These are phyloP conservation scores for Nesidiocoris tenuis DNA, from an alignment of 2,888 invertebrate genomes.

Conservation along the genomic window DNA sequence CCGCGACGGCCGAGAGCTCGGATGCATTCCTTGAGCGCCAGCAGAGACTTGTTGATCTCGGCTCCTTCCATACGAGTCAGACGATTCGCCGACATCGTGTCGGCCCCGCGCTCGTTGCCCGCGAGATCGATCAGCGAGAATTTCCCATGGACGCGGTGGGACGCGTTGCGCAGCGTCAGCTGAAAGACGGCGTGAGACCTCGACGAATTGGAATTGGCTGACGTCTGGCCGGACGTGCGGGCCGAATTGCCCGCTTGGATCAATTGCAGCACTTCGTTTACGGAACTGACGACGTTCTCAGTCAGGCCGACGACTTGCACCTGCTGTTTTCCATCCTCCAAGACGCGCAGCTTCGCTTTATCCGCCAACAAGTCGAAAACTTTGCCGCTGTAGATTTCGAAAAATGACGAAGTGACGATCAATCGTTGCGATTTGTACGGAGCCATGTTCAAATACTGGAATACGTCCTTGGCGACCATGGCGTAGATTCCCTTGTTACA, in stretches of 20 bases:
- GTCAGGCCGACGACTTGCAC: slow-evolving; percentile 96
- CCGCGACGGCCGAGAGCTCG: slow-evolving; percentile 92
- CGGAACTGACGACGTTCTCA: slow-evolving; percentile 85
- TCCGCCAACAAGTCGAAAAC: slow-evolving; percentile 85
- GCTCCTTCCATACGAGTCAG: slow-evolving; percentile 97
- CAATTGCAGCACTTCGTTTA: slow-evolving; percentile 89
- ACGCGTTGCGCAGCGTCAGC: slow-evolving; percentile 79
- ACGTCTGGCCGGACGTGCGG: slow-evolving; percentile 95
- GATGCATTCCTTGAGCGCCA: slow-evolving; percentile 97
- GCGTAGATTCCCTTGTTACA: slow-evolving; percentile 97
- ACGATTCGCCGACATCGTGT: slow-evolving; percentile 93
- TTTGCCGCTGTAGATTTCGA: slow-evolving; percentile 99
- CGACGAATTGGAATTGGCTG: slow-evolving; percentile 96
- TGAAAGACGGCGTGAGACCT: slow-evolving; percentile 99
- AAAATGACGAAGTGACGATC: slow-evolving; percentile 91
- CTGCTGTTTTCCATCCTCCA: slow-evolving; percentile 97
- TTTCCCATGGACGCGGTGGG: slow-evolving; percentile 88
- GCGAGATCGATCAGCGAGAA: slow-evolving; percentile 97
- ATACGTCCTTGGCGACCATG: slow-evolving; percentile 93
- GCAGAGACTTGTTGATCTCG: slow-evolving; percentile 93
- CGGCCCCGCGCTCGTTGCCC: slow-evolving; percentile 97
- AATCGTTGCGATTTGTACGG: slow-evolving; percentile 84
- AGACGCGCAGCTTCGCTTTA: slow-evolving; percentile 88
- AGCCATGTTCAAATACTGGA: slow-evolving; percentile 74
- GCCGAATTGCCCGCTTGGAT: slow-evolving; percentile 88